A percentile compares a stretch with the other conserved stretches of the same genome.
Evolutionary conservation across 2,888 invertebrate genomes (phyloP).

Genomic region (Orchesella flavescens): DNA sequence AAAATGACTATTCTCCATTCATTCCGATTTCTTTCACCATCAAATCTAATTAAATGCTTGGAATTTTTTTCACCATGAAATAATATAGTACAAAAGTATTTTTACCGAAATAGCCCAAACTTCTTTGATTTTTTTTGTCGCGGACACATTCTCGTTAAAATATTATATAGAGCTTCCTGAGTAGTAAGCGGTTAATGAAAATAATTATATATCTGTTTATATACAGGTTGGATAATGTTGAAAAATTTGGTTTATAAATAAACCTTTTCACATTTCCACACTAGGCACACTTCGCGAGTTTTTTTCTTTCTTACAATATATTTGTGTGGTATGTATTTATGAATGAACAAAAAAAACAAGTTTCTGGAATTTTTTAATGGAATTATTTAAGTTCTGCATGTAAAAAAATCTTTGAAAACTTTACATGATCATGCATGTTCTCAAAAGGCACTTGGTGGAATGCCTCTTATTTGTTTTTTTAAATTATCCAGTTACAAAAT

Average conservation of each 20-base stretch:
- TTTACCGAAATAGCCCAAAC: constrained; percentile 12
- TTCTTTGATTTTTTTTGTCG: background rate
- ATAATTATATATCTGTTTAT: constrained; percentile 53
- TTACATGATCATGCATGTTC: background rate
- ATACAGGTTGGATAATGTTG: constrained; percentile 37
- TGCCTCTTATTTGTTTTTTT: constrained; percentile 12
- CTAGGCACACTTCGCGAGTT: background rate
- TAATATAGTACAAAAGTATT: constrained; percentile 50
- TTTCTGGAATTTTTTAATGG: constrained; percentile 12
- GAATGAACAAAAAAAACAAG: constrained; percentile 1
- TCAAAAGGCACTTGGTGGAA: constrained; percentile 8
- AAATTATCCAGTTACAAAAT: constrained; percentile 15
- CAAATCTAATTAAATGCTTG: background rate
- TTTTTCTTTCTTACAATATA: background rate
- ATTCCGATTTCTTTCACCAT: constrained; percentile 5
- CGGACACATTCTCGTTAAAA: constrained; percentile 10
- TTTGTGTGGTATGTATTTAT: background rate
- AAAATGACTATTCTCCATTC: constrained; percentile 50
- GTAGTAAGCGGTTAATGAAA: constrained; percentile 63
- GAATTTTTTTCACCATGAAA: constrained; percentile 24
- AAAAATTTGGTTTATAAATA: constrained; percentile 10
- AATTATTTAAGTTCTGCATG: background rate
- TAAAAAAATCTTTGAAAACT: background rate
- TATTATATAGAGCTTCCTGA: constrained; percentile 49
- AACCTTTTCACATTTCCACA: background rate